Conservation (phyloP, 2,113 vertebrate species). For the Fulica atra region DNA sequence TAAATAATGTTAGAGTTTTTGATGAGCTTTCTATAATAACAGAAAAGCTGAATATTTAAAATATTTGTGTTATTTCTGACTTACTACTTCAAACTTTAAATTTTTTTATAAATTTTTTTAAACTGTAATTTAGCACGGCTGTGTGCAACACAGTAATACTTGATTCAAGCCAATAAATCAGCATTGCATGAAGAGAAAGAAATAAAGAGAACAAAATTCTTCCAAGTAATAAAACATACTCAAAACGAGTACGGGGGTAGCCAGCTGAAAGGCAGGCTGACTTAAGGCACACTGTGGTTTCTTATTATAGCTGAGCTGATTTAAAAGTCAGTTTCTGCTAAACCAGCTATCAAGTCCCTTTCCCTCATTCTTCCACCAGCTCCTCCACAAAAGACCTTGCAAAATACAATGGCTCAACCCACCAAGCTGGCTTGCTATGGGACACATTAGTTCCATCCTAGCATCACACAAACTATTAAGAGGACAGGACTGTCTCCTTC, state of each 20-base stretch:
- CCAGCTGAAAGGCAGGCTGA: neutral
- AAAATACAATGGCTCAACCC: neutral
- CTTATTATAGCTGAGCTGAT: neutral
- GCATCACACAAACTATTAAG: neutral
- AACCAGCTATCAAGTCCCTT: neutral
- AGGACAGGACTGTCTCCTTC: neutral
- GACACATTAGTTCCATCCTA: neutral
- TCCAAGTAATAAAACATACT: neutral
- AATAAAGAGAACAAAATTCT: neutral
- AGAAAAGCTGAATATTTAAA: neutral
- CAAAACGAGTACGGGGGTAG: neutral
- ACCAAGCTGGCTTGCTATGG: neutral
- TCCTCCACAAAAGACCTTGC: neutral
- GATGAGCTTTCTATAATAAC: conserved; percentile 34
- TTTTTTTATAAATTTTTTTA: too few relatives aligned
- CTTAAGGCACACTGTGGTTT: neutral
- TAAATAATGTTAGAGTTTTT: conserved; percentile 55
- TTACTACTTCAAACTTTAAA: neutral
- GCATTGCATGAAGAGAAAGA: neutral
- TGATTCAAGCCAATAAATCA: neutral
- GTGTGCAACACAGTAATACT: neutral
- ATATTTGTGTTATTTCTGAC: neutral
- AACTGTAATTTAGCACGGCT: neutral
- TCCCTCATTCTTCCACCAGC: neutral
- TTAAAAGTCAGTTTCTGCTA: neutral